Base-by-base conservation (phyloP, 2,888 invertebrate species). In the Scelioninae gen. 2 region DNA sequence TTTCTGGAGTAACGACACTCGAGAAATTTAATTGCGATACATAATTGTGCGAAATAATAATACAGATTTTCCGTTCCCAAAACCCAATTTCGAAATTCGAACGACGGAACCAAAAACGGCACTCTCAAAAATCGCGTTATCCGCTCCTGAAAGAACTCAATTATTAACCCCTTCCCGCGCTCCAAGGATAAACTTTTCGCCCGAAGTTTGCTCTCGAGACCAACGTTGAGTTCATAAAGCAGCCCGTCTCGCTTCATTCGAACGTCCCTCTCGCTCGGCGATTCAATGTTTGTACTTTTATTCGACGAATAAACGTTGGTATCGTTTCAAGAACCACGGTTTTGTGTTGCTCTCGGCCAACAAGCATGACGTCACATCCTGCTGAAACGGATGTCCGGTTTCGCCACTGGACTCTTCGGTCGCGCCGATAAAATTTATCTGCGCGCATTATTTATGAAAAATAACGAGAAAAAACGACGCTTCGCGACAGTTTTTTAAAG, bases 351-450 rank as follows among this genome's bases (percentile, higher is more conserved):
- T 74, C 67, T 70, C 58, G 16, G 16, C 69, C 50, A 71, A 77
- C 79, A 77, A 69, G 46, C 61, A 74, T 84, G 83, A 85, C 84
- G 85, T 85, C 85, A 85, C 78, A 83, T 85, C 85, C 85, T 85
- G 85, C 79, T 78, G 76, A 79, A 79, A 81, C 85, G 85, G 85
- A 85, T 81, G 81, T 85, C 85, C 85, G 85, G 84, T 81, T 78
- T 81, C 75, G 74, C 74, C 78, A 80, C 81, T 77, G 83, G 84
- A 84, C 84, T 85, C 81, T 82, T 82, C 82, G 79, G 78, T 74
- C 76, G 69, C 60, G 50, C 77, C 78, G 85, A 85, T 85, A 85
- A 85, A 65, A 77, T 78, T 72, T 74, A 74, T 76, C 74, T 72
- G 57, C 58, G 6, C 37, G 41, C 63, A 58, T 70, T 74, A 45